Percentiles rank a stretch among this genome's conserved stretches.
These are phyloP conservation scores for Scyliorhinus canicula DNA, from an alignment of 2,797 vertebrate genomes.

Conservation along the genomic window DNA sequence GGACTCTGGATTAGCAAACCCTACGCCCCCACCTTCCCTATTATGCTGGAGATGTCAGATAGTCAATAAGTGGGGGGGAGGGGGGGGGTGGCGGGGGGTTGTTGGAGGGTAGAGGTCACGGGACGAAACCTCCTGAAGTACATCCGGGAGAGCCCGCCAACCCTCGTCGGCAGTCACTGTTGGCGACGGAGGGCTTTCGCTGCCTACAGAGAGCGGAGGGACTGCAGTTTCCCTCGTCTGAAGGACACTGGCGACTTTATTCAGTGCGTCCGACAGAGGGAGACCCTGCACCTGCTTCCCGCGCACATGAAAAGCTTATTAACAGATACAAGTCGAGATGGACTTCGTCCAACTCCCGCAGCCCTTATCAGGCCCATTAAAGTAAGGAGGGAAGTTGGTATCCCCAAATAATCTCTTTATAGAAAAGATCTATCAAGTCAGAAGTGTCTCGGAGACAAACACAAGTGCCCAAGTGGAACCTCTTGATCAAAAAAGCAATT, in stretches of 20 bases:
- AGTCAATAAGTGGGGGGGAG: not conserved
- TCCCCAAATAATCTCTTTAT: conserved; percentile 13
- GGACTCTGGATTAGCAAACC: too few relatives aligned
- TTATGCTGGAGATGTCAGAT: not conserved
- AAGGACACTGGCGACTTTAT: not conserved
- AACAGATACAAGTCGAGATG: not conserved
- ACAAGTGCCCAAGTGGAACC: conserved; percentile 33
- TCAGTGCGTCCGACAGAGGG: not conserved
- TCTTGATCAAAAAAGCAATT: conserved; percentile 43
- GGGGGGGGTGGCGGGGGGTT: not conserved
- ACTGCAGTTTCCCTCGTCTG: not conserved
- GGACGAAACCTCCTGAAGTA: not conserved
- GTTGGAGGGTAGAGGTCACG: too few relatives aligned
- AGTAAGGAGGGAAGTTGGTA: not conserved
- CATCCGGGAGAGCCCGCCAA: not conserved
- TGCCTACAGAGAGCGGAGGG: not conserved
- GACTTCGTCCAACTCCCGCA: not conserved
- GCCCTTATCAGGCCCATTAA: not conserved
- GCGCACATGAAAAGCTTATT: not conserved
- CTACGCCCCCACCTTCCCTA: too few relatives aligned
- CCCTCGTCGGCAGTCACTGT: too few relatives aligned
- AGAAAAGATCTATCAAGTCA: conserved; percentile 25
- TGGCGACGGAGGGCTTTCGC: too few relatives aligned
- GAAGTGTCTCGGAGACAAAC: conserved; percentile 34
- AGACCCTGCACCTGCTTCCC: not conserved